These are phyloP conservation scores for Stenodera caucasica DNA, from an alignment of 2,888 invertebrate species.

Conservation along the genomic window DNA sequence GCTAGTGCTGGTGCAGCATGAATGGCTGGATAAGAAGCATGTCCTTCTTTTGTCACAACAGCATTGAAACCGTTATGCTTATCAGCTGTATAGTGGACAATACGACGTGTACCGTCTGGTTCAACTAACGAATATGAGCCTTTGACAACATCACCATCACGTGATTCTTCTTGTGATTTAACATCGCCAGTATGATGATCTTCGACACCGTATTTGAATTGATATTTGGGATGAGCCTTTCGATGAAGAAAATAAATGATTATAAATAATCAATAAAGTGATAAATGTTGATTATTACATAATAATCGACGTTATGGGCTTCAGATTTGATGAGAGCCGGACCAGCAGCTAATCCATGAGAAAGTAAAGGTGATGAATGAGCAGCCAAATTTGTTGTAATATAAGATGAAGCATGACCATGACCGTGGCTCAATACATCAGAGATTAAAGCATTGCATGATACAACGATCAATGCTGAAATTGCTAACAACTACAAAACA, in stretches of 20 bases:
- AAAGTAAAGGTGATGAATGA: neutral
- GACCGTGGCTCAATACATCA: neutral
- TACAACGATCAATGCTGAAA: neutral
- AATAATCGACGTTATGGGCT: neutral
- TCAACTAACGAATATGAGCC: constrained; percentile 62
- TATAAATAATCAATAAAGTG: no score
- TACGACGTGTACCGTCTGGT: constrained; percentile 60
- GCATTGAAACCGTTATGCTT: constrained; percentile 58
- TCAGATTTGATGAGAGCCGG: no score
- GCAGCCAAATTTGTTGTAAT: neutral
- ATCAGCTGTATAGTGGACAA: constrained; percentile 61
- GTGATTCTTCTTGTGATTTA: constrained; percentile 59
- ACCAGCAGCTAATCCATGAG: no score
- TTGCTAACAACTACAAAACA: neutral
- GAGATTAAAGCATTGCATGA: no score
- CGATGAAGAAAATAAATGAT: no score
- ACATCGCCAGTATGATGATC: constrained; percentile 62
- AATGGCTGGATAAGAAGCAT: constrained; percentile 56
- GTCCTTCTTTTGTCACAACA: constrained; percentile 53
- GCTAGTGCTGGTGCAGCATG: constrained; percentile 6
- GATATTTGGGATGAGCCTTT: constrained; percentile 61
- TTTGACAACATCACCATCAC: constrained; percentile 60
- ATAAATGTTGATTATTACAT: neutral
- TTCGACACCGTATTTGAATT: constrained; percentile 61
- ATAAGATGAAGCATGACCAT: neutral